phyloP scores from a whole-genome alignment of 2,888 invertebrate genomes.

The Morpho deidamia region DNA sequence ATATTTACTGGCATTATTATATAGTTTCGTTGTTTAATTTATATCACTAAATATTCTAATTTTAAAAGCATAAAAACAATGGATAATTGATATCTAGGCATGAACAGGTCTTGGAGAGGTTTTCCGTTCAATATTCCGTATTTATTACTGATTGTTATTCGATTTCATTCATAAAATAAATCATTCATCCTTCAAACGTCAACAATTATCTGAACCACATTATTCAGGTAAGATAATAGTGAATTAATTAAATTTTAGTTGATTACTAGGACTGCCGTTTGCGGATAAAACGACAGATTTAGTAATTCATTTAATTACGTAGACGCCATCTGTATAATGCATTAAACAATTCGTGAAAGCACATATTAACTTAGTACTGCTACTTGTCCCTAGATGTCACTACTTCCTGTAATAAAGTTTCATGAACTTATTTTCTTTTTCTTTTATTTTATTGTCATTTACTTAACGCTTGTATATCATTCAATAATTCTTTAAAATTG shows the following conservation, averaged over 20 bases:
- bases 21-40: no score
- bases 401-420: not conserved
- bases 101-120: no score
- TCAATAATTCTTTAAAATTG: no score
- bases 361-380: constrained; percentile 29
- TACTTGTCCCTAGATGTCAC: constrained; percentile 48
- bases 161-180: constrained; percentile 5
- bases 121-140: not conserved
- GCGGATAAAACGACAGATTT: no score
- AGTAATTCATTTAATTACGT: no score
- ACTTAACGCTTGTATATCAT: not conserved
- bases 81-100: no score
- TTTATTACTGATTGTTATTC: constrained; percentile 2
- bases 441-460: not conserved
- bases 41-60: no score
- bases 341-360: not conserved
- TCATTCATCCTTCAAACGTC: not conserved
- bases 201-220: constrained; percentile 1
- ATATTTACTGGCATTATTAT: no score
- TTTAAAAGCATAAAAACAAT: no score
- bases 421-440: not conserved
- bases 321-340: constrained; percentile 20
- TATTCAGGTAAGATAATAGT: not conserved
- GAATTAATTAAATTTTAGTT: not conserved
- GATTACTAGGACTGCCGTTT: no score